A percentile compares a stretch with the other conserved stretches of the same genome.
Evolutionary conservation across 2,888 invertebrate species (phyloP).

Genomic region (Torymus auratus): DNA sequence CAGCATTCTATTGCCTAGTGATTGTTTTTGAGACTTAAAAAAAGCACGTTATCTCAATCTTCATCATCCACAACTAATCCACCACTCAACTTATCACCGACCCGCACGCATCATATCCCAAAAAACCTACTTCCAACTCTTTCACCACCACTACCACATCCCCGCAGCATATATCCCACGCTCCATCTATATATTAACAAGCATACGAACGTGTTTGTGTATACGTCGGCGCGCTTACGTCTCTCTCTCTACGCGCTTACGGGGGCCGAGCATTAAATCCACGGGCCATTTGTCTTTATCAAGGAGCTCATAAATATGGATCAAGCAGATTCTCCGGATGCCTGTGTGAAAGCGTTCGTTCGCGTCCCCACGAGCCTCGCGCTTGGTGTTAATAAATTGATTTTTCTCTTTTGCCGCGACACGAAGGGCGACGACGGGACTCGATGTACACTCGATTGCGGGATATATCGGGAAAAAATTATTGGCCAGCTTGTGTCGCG

Average conservation of each 20-base stretch:
- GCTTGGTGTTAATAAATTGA: constrained; percentile 46
- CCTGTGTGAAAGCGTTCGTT: background rate
- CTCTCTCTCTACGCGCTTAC: no score
- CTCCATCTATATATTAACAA: background rate
- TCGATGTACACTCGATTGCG: background rate
- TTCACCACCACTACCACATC: no score
- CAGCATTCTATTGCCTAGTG: no score
- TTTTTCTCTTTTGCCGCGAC: constrained; percentile 34
- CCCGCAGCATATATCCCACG: no score
- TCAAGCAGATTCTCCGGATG: constrained; percentile 31
- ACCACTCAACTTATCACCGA: no score
- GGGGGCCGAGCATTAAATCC: constrained; percentile 31
- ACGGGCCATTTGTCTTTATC: constrained; percentile 58
- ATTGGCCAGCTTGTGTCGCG: background rate
- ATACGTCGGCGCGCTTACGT: background rate
- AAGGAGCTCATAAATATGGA: constrained; percentile 59
- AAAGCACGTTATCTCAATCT: no score
- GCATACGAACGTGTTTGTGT: background rate
- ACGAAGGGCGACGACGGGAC: background rate
- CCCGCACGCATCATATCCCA: no score
- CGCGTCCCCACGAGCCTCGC: no score
- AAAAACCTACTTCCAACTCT: no score
- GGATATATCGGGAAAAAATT: constrained; percentile 4
- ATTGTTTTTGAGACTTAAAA: no score
- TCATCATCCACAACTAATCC: no score